phyloP scores from a whole-genome alignment of 1,140 invertebrate genomes.

The Drosophila nebulosa region DNA sequence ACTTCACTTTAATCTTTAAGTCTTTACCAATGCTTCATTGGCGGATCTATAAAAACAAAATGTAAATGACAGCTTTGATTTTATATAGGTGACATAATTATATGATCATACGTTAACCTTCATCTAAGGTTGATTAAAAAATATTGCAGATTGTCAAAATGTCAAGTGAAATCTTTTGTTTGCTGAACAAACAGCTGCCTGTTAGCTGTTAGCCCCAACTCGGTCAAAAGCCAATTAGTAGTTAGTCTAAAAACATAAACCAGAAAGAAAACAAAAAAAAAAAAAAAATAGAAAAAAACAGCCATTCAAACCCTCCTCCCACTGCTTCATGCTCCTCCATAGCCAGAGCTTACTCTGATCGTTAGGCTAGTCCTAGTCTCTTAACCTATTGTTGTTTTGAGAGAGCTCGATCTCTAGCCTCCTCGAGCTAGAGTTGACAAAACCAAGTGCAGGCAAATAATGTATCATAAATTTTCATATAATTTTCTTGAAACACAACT shows the following conservation, averaged over 20 bases:
- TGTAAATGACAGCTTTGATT: too few species aligned
- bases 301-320: background rate
- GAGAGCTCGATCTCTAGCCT: background rate
- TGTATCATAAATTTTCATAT: constrained; percentile 78
- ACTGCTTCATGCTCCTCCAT: background rate
- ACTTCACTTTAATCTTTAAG: too few species aligned
- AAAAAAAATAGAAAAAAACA: too few species aligned
- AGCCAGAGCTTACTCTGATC: background rate
- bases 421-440: constrained; percentile 55
- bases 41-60: too few species aligned
- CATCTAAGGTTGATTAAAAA: too few species aligned
- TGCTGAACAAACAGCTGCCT: background rate
- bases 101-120: too few species aligned
- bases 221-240: constrained; percentile 8
- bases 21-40: too few species aligned
- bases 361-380: constrained; percentile 4
- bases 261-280: background rate
- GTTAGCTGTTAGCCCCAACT: background rate
- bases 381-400: background rate
- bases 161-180: background rate
- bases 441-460: constrained; percentile 77
- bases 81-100: too few species aligned
- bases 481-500: constrained; percentile 61
- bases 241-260: background rate
- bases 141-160: too few species aligned